Evolutionary conservation across 2,113 vertebrate species (phyloP), one percentile per base, ranked within the genome.

Genomic region (Python bivittatus): DNA sequence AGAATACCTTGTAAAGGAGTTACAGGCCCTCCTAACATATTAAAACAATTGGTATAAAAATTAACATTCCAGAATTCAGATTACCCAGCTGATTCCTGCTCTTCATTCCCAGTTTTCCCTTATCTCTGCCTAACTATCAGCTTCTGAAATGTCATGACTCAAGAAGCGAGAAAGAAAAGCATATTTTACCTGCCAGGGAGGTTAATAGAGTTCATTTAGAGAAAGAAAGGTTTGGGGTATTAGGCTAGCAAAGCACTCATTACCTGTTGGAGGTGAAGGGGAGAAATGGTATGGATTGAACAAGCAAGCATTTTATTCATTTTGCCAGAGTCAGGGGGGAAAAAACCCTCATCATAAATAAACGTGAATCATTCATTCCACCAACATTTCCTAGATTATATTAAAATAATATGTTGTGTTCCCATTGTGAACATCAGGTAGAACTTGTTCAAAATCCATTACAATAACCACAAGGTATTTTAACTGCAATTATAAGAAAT

Each of bases 391-490:
- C 93, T 91, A 94, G 95, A 48, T 91, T 88, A 84, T 44, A 22
- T 88, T 91, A 92, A 90, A 86, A 95, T 84, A 88, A 92, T 38
- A 54, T 89, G 38, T 0, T 0, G 72, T 53, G 89, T 72, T 93
- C 94, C 88, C 38, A 48, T 79, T 42, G 58, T 0, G 0, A 94
- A 86, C 93, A 79, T 58, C 92, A 92, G 94, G 95, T 53, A 64
- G 91, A 85, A 91, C 94, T 95, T 92, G 91, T 93, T 96, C 96
- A 96, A 94, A 97, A 96, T 93, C 95, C 88, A 92, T 96, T 97
- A 95, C 11, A 86, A 88, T 79, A 97, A 96, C 95, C 96, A 97
- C 42, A 11, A 95, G 93, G 95, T 88, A n/a, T 97, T 97, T 97
- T 90, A 92, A 92, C 4, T 17, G 88, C 96, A 97, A 97, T 96